Evolutionary conservation across 2,888 invertebrate species (phyloP).

Genomic region (Orchesella flavescens): DNA sequence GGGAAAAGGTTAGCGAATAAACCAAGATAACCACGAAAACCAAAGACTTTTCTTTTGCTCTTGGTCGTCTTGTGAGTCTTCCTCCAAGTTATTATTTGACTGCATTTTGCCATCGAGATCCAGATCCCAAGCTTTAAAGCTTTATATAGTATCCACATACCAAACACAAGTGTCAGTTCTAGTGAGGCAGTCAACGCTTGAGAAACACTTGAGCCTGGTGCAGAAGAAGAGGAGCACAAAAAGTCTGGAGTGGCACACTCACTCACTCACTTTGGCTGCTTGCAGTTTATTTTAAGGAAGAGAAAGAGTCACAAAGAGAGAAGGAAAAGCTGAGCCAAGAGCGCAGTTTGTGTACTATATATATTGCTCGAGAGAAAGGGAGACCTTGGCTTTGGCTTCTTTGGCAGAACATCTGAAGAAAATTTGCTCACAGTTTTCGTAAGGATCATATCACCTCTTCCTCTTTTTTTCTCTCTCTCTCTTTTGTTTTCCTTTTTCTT

Average conservation of each 20-base stretch:
- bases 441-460: no score
- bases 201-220: neutral
- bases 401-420: neutral
- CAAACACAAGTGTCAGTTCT: conserved; percentile 1
- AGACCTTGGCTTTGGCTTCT: neutral
- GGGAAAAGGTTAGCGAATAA: no score
- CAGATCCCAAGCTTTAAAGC: no score
- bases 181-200: neutral
- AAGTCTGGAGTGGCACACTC: neutral
- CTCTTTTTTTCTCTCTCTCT: neutral
- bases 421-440: no score
- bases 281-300: neutral
- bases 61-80: no score
- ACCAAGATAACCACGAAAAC: no score
- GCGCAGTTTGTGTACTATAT: neutral
- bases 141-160: neutral
- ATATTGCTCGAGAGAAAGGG: neutral
- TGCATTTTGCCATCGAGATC: no score
- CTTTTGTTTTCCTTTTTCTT: neutral
- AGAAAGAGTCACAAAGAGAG: neutral
- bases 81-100: no score
- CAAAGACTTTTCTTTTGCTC: no score
- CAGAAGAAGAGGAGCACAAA: no score
- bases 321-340: neutral
- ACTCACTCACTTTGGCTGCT: neutral